Evolutionary conservation across 2,797 vertebrate genomes (phyloP).

Genomic region (Huso huso): DNA sequence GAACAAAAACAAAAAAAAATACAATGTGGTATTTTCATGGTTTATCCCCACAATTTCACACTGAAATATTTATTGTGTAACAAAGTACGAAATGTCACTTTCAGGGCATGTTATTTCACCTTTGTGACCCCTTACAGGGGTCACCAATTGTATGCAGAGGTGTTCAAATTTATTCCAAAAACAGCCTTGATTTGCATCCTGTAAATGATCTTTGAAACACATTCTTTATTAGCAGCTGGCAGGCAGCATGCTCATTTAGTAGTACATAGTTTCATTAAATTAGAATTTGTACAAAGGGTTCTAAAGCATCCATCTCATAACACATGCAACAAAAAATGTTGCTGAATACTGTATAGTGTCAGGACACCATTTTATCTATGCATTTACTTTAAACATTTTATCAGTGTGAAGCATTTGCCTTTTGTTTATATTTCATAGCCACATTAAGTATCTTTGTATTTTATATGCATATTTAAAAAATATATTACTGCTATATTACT

Average conservation of each 20-base stretch:
- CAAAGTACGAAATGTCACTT: conserved; percentile 49
- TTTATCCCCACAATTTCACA: conserved; percentile 53
- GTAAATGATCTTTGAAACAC: conserved; percentile 21
- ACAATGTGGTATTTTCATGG: conserved; percentile 24
- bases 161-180: conserved; percentile 53
- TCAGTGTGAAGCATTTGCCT: no score
- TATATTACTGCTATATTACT: no score
- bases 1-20: conserved; percentile 23
- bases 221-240: conserved; percentile 6
- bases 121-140: conserved; percentile 46
- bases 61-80: conserved; percentile 77
- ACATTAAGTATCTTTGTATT: conserved; percentile 5
- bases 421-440: no score
- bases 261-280: not conserved
- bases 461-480: conserved; percentile 28
- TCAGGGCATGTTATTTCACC: conserved; percentile 58
- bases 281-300: not conserved
- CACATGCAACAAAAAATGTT: no score
- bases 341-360: no score
- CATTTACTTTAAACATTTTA: no score
- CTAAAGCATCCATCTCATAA: no score
- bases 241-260: conserved; percentile 16
- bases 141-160: conserved; percentile 52
- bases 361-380: no score
- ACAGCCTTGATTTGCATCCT: conserved; percentile 52